phyloP scores from a whole-genome alignment of 2,888 invertebrate species.

The Andricus quercusramuli region DNA sequence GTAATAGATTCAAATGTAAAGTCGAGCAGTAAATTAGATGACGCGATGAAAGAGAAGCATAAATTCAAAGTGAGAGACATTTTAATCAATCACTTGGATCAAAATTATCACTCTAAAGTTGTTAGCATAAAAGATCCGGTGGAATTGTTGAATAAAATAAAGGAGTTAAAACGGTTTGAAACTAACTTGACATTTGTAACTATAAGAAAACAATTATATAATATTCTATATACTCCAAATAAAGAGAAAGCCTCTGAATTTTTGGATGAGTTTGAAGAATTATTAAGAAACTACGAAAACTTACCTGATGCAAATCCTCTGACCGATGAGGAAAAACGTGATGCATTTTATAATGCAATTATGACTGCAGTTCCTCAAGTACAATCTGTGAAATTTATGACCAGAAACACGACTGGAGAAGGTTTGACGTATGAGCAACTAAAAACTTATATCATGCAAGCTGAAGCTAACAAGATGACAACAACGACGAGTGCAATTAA shows the following conservation, averaged over 20 bases:
- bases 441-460: slow-evolving; percentile 46
- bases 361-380: slow-evolving; percentile 45
- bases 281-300: slow-evolving; percentile 46
- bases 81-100: slow-evolving; percentile 55
- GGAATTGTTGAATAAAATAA: slow-evolving; percentile 44
- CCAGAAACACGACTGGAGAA: slow-evolving; percentile 42
- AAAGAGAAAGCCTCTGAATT: slow-evolving; percentile 46
- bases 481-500: not conserved
- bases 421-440: slow-evolving; percentile 44
- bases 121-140: slow-evolving; percentile 43
- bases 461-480: slow-evolving; percentile 46
- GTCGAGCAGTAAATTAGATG: not conserved
- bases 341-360: slow-evolving; percentile 44
- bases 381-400: slow-evolving; percentile 46
- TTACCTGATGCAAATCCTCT: slow-evolving; percentile 34
- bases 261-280: slow-evolving; percentile 46
- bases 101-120: slow-evolving; percentile 53
- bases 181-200: too few relatives aligned
- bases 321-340: slow-evolving; percentile 47
- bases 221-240: slow-evolving; percentile 38
- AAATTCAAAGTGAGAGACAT: slow-evolving; percentile 56
- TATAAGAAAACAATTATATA: slow-evolving; percentile 46
- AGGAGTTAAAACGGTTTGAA: too few relatives aligned
- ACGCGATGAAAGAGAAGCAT: slow-evolving; percentile 50
- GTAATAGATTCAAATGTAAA: not conserved